These are phyloP conservation scores for Turnix velox DNA, from an alignment of 2,113 vertebrate genomes.

Conservation along the genomic window DNA sequence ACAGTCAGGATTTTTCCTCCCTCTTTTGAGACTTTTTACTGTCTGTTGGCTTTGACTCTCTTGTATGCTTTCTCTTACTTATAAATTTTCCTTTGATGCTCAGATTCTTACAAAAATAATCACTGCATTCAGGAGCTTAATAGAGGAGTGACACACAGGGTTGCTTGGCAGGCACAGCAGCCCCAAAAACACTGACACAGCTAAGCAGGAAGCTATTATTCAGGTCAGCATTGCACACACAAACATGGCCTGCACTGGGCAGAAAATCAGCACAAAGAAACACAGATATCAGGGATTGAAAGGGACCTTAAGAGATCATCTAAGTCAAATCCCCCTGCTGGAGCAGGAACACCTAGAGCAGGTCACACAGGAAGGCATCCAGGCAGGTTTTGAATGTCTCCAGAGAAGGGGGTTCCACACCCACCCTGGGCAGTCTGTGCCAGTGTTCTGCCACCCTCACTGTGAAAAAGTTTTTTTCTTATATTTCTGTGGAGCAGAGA, in stretches of 20 bases:
- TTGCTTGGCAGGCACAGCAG: background rate
- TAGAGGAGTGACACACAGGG: background rate
- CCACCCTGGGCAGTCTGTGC: no score
- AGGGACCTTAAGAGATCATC: no score
- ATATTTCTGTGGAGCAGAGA: no score
- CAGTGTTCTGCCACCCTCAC: no score
- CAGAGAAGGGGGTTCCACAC: no score
- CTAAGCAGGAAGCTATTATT: background rate
- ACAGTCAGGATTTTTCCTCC: background rate
- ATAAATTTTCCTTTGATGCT: background rate
- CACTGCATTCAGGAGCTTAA: background rate
- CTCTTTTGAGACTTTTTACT: background rate
- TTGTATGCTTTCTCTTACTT: background rate
- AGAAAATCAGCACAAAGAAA: background rate
- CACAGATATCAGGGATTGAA: no score
- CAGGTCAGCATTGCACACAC: background rate
- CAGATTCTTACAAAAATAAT: background rate
- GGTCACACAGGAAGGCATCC: no score
- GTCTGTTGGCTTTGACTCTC: background rate
- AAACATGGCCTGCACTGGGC: background rate
- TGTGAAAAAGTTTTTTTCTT: no score
- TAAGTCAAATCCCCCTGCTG: no score
- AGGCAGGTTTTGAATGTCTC: no score
- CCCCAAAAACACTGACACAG: background rate
- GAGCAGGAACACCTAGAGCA: no score